A percentile compares a stretch with the other conserved stretches of the same genome.
These are phyloP conservation scores for Spisula solida DNA, from an alignment of 2,888 invertebrate genomes.

Conservation along the genomic window DNA sequence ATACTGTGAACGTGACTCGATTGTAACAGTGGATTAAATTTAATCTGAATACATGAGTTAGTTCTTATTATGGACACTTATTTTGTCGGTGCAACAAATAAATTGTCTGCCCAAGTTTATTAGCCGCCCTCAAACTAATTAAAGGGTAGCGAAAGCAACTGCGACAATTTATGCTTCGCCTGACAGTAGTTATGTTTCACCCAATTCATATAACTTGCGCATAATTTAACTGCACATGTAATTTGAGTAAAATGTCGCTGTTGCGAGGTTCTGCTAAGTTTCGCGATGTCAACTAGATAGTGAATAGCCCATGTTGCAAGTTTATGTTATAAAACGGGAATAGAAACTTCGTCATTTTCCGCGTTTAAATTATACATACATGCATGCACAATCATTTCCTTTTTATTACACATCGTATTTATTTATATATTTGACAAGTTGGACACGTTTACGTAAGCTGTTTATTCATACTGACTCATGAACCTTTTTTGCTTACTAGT, in stretches of 20 bases:
- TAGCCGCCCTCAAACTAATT: constrained; percentile 9
- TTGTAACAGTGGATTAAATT: not conserved
- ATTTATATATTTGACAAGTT: too few species aligned
- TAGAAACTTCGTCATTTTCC: too few species aligned
- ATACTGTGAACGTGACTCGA: too few species aligned
- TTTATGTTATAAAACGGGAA: too few species aligned
- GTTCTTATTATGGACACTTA: not conserved
- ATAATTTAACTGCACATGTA: constrained; percentile 23
- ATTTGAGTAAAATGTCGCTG: not conserved
- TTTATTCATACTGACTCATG: too few species aligned
- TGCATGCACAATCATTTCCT: too few species aligned
- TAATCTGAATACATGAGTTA: not conserved
- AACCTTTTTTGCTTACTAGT: not conserved
- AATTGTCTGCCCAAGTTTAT: constrained; percentile 3
- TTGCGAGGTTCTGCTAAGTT: not conserved
- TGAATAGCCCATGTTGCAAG: not conserved
- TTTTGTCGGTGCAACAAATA: constrained; percentile 1
- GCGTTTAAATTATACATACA: too few species aligned
- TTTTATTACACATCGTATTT: too few species aligned
- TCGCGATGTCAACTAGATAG: not conserved
- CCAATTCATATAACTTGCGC: constrained; percentile 13
- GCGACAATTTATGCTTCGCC: constrained; percentile 17
- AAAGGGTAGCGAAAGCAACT: constrained; percentile 1
- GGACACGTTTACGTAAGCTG: too few species aligned
- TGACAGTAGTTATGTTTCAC: not conserved